Evolutionary conservation across 2,113 vertebrate genomes (phyloP), one percentile per base, ranked within the genome.

Genomic region (Euleptes europaea): DNA sequence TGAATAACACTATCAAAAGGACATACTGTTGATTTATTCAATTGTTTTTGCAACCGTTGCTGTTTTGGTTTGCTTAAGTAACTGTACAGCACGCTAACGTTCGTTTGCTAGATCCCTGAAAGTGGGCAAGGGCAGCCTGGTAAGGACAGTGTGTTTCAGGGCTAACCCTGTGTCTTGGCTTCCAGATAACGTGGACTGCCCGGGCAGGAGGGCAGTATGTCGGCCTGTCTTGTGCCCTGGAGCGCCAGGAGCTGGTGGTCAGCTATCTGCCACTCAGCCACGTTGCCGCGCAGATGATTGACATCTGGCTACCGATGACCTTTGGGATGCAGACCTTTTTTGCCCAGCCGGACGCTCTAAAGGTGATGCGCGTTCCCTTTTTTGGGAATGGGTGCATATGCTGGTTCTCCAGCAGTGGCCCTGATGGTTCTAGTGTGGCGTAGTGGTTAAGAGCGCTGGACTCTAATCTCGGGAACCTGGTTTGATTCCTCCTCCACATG

Each of bases 191-290:
- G 0, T 99, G 98, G 99, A 98, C 95, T 0, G 96, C 98, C 0
- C 17, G 49, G 0, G 75, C 88, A 0, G 95, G 95, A 0, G 73
- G 92, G 0, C 83, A 47, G 0, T 95, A 94, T 1, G 88, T 97
- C 0, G 0, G 2, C 1, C 92, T 98, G 65, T 67, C 19, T 0
- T 88, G 92, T 0, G 93, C 96, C 5, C 28, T n/a, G 0, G 73
- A 92, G 13, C 81, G 72, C n/a, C 98, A 98, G 94, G 97, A 99
- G 83, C 1, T 70, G 1, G 95, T 98, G 86, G 92, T 99, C 90
- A 99, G 98, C 90, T 99, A 99, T 89, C 97, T 99, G 66, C 99
- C 99, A 0, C 98, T 99, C 85, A 99, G 98, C 83, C 99, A 99
- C 88, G 86, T 99, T 0, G 97, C 98, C 0, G 97, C 98, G 0